phyloP scores from a whole-genome alignment of 2,888 invertebrate species.

The Epinotia brunnichana region DNA sequence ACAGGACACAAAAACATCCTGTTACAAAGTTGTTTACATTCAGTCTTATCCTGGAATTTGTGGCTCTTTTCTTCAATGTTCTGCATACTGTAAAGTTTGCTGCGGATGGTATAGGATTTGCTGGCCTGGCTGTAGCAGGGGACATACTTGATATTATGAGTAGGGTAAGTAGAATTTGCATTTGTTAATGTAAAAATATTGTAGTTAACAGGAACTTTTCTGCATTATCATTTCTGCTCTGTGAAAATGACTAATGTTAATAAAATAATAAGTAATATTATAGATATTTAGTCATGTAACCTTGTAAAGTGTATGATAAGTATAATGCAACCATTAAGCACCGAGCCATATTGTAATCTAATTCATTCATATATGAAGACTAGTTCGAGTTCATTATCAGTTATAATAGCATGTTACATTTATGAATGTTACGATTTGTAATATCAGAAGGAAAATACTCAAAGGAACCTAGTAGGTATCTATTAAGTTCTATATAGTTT shows the following conservation, averaged over 20 bases:
- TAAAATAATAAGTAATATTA: no score
- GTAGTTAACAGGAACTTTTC: background rate
- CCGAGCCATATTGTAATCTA: background rate
- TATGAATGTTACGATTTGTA: no score
- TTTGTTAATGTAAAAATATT: background rate
- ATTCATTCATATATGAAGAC: no score
- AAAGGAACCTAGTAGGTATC: no score
- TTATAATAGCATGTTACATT: no score
- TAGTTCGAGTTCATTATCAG: no score
- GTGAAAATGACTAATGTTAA: no score
- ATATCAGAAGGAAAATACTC: no score
- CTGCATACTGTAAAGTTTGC: constrained; percentile 95
- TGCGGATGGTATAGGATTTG: constrained; percentile 94
- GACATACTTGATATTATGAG: constrained; percentile 96
- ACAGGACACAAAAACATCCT: constrained; percentile 92
- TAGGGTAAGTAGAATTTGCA: constrained; percentile 84
- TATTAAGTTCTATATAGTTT: no score
- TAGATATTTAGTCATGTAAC: no score
- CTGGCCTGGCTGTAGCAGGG: constrained; percentile 91
- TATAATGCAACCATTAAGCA: background rate
- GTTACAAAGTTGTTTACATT: constrained; percentile 95
- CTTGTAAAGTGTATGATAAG: no score
- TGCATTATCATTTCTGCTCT: background rate
- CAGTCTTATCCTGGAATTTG: constrained; percentile 92
- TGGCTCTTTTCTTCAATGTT: constrained; percentile 93